Conservation (phyloP, 2,113 vertebrate species). For the Sialia sialis region DNA sequence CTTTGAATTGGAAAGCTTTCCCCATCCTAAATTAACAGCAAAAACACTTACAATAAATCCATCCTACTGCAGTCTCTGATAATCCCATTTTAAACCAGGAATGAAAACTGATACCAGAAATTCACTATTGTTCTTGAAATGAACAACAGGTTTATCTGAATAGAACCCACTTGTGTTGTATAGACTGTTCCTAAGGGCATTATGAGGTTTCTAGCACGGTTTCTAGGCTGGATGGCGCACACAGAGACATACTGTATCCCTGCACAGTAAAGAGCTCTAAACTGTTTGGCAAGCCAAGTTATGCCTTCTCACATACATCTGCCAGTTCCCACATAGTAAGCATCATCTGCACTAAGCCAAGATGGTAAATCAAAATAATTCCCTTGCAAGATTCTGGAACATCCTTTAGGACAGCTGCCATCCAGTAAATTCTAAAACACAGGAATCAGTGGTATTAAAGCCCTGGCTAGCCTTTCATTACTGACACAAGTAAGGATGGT, state of each 20-base stretch:
- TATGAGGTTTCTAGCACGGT: background rate
- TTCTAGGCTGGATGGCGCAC: background rate
- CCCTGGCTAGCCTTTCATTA: background rate
- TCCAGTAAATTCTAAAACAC: background rate
- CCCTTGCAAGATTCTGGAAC: constrained; percentile 24
- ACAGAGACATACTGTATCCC: background rate
- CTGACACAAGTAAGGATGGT: background rate
- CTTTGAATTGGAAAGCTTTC: background rate
- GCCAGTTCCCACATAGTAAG: constrained; percentile 4
- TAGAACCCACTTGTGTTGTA: background rate
- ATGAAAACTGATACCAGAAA: background rate
- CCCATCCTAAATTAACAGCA: background rate
- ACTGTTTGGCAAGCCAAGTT: background rate
- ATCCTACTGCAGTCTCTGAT: background rate
- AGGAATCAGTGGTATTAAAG: constrained; percentile 11
- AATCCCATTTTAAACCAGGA: background rate
- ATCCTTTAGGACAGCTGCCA: constrained; percentile 23
- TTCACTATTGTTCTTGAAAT: background rate
- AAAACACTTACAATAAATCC: background rate
- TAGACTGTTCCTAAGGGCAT: background rate
- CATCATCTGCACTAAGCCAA: background rate
- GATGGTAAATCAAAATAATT: constrained; percentile 31
- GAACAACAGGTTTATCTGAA: background rate
- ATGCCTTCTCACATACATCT: background rate
- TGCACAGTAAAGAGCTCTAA: background rate